phyloP scores from a whole-genome alignment of 2,113 vertebrate genomes.

The Gavialis gangeticus region DNA sequence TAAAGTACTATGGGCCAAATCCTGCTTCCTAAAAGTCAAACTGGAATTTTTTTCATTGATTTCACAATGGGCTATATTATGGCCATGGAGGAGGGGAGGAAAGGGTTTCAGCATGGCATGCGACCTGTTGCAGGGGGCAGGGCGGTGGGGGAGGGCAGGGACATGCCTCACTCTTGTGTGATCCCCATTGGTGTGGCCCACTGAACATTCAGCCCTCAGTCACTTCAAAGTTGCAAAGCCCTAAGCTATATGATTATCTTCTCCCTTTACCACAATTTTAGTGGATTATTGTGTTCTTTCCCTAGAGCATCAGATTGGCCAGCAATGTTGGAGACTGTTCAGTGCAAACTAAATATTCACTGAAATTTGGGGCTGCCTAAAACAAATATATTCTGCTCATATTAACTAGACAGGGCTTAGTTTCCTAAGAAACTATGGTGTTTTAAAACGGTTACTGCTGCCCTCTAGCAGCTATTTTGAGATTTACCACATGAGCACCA shows the following conservation, averaged over 20 bases:
- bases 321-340: neutral
- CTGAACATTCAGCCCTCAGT: too few species aligned
- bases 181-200: too few species aligned
- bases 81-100: too few species aligned
- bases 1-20: neutral
- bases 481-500: neutral
- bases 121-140: too few species aligned
- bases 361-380: neutral
- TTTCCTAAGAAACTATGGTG: conserved; percentile 22
- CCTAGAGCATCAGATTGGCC: neutral
- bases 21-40: neutral
- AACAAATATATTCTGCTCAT: neutral
- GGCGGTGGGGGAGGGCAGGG: too few species aligned
- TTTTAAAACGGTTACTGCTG: conserved; percentile 71
- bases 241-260: neutral
- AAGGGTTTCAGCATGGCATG: too few species aligned
- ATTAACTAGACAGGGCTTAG: neutral
- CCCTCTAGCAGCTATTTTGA: conserved; percentile 65
- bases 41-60: neutral
- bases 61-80: neutral
- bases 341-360: neutral
- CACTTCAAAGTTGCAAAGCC: too few species aligned
- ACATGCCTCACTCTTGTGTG: too few species aligned
- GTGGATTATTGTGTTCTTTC: neutral
- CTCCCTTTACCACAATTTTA: neutral